A percentile compares a stretch with the other conserved stretches of the same genome.
These are phyloP conservation scores for Hucho hucho DNA, from an alignment of 2,113 vertebrate species.

Conservation along the genomic window DNA sequence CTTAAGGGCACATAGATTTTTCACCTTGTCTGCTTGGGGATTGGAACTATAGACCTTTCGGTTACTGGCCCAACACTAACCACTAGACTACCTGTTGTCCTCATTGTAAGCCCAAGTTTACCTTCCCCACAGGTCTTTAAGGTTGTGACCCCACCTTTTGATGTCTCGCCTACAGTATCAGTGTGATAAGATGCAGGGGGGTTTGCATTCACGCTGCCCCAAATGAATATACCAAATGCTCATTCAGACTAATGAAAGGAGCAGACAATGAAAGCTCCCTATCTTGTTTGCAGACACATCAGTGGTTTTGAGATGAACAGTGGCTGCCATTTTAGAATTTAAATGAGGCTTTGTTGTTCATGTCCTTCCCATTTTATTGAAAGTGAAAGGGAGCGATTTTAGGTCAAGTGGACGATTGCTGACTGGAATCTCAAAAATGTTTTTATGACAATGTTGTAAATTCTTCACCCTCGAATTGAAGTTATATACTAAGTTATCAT, in stretches of 20 bases:
- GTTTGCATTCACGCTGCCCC: constrained; percentile 50
- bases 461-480: too few species aligned
- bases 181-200: constrained; percentile 47
- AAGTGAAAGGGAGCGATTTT: neutral
- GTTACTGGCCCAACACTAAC: too few species aligned
- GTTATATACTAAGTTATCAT: too few species aligned
- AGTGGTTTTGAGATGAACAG: constrained; percentile 45
- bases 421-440: neutral
- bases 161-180: constrained; percentile 1
- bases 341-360: neutral
- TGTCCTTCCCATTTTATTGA: neutral
- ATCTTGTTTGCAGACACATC: constrained; percentile 30
- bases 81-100: too few species aligned
- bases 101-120: too few species aligned
- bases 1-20: too few species aligned
- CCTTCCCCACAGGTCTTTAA: too few species aligned
- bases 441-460: neutral
- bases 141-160: too few species aligned
- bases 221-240: constrained; percentile 28
- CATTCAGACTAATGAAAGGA: constrained; percentile 19
- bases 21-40: too few species aligned
- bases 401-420: neutral
- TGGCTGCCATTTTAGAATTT: neutral
- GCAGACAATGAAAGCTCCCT: constrained; percentile 19
- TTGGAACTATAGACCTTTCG: too few species aligned